phyloP scores from a whole-genome alignment of 2,113 vertebrate species.

The Petroica traversi region DNA sequence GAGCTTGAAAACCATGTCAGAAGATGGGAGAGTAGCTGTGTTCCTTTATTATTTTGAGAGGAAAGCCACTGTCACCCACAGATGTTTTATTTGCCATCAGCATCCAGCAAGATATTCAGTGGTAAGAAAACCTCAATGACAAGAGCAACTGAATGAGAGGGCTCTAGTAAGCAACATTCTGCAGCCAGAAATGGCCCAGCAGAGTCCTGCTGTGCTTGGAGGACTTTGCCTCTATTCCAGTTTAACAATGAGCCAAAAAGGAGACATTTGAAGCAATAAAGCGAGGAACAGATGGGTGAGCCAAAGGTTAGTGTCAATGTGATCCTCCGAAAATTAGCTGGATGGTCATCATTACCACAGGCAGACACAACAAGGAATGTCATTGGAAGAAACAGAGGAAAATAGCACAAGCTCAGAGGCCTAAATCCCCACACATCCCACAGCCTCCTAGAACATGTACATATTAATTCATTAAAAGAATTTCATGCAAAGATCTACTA shows the following conservation, averaged over 20 bases:
- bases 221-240: neutral
- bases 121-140: neutral
- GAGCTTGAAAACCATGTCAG: neutral
- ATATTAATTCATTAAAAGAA: neutral
- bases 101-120: neutral
- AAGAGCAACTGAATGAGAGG: neutral
- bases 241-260: conserved; percentile 23
- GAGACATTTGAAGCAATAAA: conserved; percentile 37
- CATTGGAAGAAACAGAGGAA: neutral
- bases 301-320: conserved; percentile 50
- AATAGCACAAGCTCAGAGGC: neutral
- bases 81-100: neutral
- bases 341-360: conserved; percentile 4
- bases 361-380: neutral
- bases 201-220: conserved; percentile 2
- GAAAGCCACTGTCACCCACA: neutral
- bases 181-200: neutral
- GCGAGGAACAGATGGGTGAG: conserved; percentile 37
- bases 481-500: neutral
- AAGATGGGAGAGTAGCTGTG: neutral
- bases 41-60: neutral
- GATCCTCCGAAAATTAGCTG: conserved; percentile 38
- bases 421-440: neutral
- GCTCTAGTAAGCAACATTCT: neutral
- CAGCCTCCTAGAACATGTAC: neutral